Conservation (phyloP, 2,113 vertebrate genomes). For the Podiceps cristatus region DNA sequence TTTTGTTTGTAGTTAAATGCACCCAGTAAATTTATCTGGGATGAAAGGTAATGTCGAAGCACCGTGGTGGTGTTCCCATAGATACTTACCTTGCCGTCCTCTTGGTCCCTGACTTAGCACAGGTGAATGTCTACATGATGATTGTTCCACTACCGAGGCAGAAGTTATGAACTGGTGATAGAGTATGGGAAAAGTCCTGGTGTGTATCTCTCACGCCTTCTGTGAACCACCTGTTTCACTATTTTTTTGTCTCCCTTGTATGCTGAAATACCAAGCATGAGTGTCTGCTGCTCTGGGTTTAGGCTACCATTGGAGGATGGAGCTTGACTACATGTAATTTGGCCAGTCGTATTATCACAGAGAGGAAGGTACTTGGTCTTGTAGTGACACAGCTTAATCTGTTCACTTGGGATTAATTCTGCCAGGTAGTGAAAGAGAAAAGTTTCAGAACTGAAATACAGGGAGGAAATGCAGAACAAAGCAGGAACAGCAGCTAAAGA, state of each 20-base stretch:
- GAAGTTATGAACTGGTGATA: background rate
- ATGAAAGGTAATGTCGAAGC: background rate
- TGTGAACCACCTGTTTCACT: background rate
- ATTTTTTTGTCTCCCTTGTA: background rate
- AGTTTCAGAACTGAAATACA: background rate
- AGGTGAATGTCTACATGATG: background rate
- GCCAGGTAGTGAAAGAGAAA: background rate
- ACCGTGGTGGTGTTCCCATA: no score
- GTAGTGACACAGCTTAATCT: background rate
- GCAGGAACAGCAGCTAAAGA: background rate
- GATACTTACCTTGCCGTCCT: rapidly evolving
- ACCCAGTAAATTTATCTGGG: background rate
- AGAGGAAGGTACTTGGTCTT: background rate
- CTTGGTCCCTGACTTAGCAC: background rate
- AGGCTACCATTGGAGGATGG: background rate
- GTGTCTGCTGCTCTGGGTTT: background rate
- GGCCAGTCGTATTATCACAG: no score
- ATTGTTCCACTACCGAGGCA: rapidly evolving
- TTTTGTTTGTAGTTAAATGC: background rate
- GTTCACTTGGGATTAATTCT: background rate
- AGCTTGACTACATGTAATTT: background rate
- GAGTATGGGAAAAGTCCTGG: background rate
- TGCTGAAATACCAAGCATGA: no score
- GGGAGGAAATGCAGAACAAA: background rate
- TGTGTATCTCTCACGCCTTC: no score